These are phyloP conservation scores for Charanyca ferruginea DNA, from an alignment of 2,888 invertebrate species.

Conservation along the genomic window DNA sequence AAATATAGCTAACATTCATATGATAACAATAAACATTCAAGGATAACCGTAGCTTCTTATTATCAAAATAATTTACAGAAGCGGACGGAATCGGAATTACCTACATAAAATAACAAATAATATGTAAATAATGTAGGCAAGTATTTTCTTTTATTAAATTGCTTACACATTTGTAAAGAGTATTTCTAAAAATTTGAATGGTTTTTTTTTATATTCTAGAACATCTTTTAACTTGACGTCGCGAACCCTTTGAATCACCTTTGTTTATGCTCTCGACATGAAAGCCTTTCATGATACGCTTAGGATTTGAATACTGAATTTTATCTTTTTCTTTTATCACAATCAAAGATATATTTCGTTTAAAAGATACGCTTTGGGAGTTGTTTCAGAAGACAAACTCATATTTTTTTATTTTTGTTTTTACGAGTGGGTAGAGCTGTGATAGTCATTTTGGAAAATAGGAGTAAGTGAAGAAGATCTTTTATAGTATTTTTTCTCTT, in stretches of 20 bases:
- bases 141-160: too few relatives aligned
- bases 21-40: too few relatives aligned
- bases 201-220: neutral
- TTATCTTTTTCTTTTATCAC: conserved; percentile 65
- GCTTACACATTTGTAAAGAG: too few relatives aligned
- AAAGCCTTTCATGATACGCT: conserved; percentile 68
- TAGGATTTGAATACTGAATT: conserved; percentile 67
- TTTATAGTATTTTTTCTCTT: too few relatives aligned
- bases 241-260: conserved; percentile 64
- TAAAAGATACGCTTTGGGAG: conserved; percentile 46
- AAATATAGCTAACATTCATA: too few relatives aligned
- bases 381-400: conserved; percentile 21
- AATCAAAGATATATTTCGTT: conserved; percentile 61
- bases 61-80: too few relatives aligned
- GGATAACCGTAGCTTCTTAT: too few relatives aligned
- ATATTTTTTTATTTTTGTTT: conserved; percentile 18
- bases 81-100: too few relatives aligned
- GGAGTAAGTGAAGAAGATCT: neutral
- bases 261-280: conserved; percentile 69
- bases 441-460: conserved; percentile 5
- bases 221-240: conserved; percentile 48
- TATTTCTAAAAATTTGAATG: too few relatives aligned
- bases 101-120: too few relatives aligned
- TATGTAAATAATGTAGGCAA: too few relatives aligned
- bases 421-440: conserved; percentile 18